Evolutionary conservation across 2,797 vertebrate genomes (phyloP).

Genomic region (Sebastes vulpes): DNA sequence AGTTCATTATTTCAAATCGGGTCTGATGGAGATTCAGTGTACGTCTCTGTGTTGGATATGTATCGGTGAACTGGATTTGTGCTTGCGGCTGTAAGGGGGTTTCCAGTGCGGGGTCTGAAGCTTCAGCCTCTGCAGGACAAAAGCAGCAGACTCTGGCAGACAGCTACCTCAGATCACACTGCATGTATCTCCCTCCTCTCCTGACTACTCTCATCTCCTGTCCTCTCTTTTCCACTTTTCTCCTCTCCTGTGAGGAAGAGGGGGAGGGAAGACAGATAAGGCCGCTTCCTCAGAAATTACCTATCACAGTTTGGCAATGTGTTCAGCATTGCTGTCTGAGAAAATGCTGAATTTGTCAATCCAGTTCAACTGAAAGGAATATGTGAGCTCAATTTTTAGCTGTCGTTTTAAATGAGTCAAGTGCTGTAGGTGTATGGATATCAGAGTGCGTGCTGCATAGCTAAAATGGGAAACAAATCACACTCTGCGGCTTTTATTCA

Average conservation of each 20-base stretch:
- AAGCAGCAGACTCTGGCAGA: conserved; percentile 58
- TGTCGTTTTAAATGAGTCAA: conserved; percentile 56
- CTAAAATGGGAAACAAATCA: conserved; percentile 56
- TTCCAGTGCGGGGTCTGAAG: conserved; percentile 17
- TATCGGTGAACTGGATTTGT: conserved; percentile 48
- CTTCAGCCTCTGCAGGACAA: conserved; percentile 55
- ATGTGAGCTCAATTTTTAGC: conserved; percentile 58
- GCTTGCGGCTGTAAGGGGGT: conserved; percentile 5
- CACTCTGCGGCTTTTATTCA: conserved; percentile 38
- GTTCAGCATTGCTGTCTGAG: conserved; percentile 57
- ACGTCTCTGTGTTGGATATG: neutral
- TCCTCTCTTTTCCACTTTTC: conserved; percentile 61
- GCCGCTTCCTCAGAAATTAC: conserved; percentile 74
- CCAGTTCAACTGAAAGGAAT: conserved; percentile 48
- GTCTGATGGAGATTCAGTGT: conserved; percentile 22
- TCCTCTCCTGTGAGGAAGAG: conserved; percentile 46
- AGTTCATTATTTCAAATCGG: conserved; percentile 13
- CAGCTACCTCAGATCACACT: conserved; percentile 65
- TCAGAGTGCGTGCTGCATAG: conserved; percentile 12
- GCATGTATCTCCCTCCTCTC: conserved; percentile 67
- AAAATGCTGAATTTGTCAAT: conserved; percentile 75
- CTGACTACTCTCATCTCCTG: conserved; percentile 68
- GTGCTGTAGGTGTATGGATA: conserved; percentile 47
- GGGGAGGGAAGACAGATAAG: conserved; percentile 67
- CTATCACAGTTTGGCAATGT: conserved; percentile 69